Evolutionary conservation across 2,888 invertebrate species (phyloP).

Genomic region (Eupithecia subumbrata): DNA sequence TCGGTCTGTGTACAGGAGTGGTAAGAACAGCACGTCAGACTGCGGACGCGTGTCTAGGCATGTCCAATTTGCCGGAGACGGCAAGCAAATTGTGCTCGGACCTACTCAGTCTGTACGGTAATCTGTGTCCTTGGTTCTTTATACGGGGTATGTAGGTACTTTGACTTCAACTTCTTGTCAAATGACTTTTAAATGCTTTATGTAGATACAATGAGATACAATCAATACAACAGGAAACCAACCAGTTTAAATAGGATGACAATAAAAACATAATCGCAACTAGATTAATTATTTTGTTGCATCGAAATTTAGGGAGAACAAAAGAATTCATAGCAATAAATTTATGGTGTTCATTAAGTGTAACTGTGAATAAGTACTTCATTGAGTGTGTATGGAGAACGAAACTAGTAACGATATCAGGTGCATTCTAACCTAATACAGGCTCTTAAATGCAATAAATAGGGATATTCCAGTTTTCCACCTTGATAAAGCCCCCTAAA

Average conservation of each 20-base stretch:
- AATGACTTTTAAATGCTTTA: too few relatives aligned
- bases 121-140: neutral
- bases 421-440: too few relatives aligned
- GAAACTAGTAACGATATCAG: too few relatives aligned
- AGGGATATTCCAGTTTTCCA: too few relatives aligned
- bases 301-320: neutral
- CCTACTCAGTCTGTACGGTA: neutral
- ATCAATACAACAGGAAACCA: neutral
- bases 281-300: neutral
- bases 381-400: too few relatives aligned
- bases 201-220: too few relatives aligned
- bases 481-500: too few relatives aligned
- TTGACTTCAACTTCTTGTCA: too few relatives aligned
- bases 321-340: too few relatives aligned
- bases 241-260: neutral
- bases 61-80: conserved; percentile 33
- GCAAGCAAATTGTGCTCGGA: conserved; percentile 28
- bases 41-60: conserved; percentile 17
- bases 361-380: too few relatives aligned
- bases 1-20: neutral
- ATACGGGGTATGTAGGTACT: neutral
- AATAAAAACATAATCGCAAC: neutral
- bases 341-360: too few relatives aligned
- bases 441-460: too few relatives aligned
- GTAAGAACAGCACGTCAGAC: conserved; percentile 14